Evolutionary conservation across 1,140 invertebrate genomes (phyloP).

Genomic region (Scaptomyza montana): DNA sequence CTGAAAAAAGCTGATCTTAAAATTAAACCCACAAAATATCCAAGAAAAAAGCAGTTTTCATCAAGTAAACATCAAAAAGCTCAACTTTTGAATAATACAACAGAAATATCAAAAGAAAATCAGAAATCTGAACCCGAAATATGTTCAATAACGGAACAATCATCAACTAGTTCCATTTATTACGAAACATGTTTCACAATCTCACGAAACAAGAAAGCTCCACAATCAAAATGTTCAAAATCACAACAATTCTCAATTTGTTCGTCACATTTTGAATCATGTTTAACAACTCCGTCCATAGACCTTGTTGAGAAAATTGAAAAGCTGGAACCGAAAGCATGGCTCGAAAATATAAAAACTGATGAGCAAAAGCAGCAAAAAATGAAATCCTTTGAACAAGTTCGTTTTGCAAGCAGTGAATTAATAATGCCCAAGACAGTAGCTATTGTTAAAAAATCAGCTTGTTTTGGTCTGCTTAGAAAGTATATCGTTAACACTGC

Average conservation of each 20-base stretch:
- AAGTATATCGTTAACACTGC: neutral
- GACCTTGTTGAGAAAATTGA: neutral
- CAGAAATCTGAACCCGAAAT: neutral
- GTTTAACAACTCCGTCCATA: neutral
- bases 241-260: neutral
- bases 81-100: too few species aligned
- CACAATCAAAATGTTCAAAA: neutral
- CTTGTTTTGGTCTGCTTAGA: neutral
- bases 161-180: neutral
- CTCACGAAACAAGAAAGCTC: neutral
- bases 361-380: neutral
- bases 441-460: conserved; percentile 5
- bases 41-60: too few species aligned
- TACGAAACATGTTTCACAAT: too few species aligned
- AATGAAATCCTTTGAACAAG: neutral
- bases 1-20: too few species aligned
- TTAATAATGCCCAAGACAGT: conserved; percentile 12
- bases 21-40: too few species aligned
- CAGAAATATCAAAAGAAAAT: too few species aligned
- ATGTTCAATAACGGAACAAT: neutral
- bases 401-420: conserved; percentile 20
- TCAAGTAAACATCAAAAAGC: too few species aligned
- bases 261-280: conserved; percentile 12
- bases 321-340: neutral
- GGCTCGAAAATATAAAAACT: neutral